These are phyloP conservation scores for Meandrina meandrites DNA, from an alignment of 92 coral and sea anemone genomes.

Conservation along the genomic window DNA sequence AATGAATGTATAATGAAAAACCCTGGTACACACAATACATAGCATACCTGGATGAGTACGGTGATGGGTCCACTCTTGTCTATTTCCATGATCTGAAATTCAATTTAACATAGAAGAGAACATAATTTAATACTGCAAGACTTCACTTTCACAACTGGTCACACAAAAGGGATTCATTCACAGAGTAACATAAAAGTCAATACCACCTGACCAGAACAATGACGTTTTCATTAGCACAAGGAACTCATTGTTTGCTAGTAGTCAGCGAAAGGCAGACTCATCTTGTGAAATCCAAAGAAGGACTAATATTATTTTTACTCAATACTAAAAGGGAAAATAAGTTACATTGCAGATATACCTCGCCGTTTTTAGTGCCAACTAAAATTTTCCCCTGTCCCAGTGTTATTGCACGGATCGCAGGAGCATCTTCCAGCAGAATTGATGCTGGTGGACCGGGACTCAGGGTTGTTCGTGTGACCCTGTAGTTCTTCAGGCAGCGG, in stretches of 20 bases:
- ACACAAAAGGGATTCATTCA: neutral
- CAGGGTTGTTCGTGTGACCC: conserved; percentile 79
- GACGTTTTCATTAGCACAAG: neutral
- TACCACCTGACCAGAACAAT: neutral
- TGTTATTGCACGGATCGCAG: conserved; percentile 92
- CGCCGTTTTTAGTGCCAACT: conserved; percentile 96
- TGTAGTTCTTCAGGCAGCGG: conserved; percentile 94
- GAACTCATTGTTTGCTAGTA: neutral
- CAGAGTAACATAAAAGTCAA: neutral
- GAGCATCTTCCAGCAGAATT: conserved; percentile 80
- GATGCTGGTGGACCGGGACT: conserved; percentile 81
- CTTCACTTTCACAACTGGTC: neutral
- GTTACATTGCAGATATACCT: conserved; percentile 52
- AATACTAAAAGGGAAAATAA: neutral
- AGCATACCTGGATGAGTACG: conserved; percentile 79
- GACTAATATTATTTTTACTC: neutral
- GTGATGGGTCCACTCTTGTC: conserved; percentile 95
- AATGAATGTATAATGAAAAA: neutral
- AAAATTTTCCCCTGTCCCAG: conserved; percentile 95
- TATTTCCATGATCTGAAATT: conserved; percentile 85
- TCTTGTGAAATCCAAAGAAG: neutral
- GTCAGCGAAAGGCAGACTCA: neutral
- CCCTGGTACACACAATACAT: neutral
- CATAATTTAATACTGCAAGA: neutral
- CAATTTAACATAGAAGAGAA: neutral